Percentiles rank a stretch among this genome's conserved stretches.
phyloP scores from a whole-genome alignment of 2,797 vertebrate species.

The Glyptemys insculpta region DNA sequence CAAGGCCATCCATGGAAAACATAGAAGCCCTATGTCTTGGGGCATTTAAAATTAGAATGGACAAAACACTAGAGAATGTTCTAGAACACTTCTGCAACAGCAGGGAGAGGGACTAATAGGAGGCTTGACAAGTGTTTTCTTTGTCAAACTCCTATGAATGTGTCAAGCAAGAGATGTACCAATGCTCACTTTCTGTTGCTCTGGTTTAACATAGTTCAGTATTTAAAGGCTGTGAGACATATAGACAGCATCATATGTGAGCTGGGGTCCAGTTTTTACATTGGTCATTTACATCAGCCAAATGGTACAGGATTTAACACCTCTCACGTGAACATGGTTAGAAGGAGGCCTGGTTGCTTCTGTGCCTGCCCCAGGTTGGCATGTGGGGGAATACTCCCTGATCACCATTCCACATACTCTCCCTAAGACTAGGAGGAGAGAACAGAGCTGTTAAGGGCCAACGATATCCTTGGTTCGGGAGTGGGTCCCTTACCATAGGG shows the following conservation, averaged over 20 bases:
- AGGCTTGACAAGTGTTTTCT: neutral
- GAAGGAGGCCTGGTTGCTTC: neutral
- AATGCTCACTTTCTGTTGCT: neutral
- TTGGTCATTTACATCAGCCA: neutral
- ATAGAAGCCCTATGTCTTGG: no score
- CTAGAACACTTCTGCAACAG: neutral
- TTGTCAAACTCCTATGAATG: neutral
- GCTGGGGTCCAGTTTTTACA: neutral
- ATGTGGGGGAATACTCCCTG: no score
- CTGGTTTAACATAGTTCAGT: neutral
- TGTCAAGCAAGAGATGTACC: neutral
- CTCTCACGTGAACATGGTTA: neutral
- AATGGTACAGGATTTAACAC: no score
- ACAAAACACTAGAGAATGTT: neutral
- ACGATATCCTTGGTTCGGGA: no score
- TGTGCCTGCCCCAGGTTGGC: neutral
- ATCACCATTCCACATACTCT: no score
- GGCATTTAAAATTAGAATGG: neutral
- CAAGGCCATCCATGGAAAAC: neutral
- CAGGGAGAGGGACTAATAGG: neutral
- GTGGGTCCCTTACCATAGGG: no score
- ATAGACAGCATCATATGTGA: neutral
- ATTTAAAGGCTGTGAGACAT: neutral
- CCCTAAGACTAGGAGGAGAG: no score
- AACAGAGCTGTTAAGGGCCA: no score